Evolutionary conservation across 2,888 invertebrate species (phyloP), one percentile per base, ranked within the genome.

Genomic region (Diarsia brunnea): DNA sequence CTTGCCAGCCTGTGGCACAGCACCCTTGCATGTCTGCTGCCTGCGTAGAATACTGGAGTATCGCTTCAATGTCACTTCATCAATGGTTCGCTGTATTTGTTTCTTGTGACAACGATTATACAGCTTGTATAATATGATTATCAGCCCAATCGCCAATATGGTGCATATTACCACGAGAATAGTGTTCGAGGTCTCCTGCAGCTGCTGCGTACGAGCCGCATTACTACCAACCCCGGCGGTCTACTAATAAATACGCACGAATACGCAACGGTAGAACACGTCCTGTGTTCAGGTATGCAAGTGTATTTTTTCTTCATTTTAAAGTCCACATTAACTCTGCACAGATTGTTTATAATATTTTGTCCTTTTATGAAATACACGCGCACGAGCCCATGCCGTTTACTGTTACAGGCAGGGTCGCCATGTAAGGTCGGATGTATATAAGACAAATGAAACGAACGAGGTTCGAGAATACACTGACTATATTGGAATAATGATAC

Each of bases 1-100:
- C 63, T 63, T 47, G 64, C 64, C 47, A 24, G 64, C 4, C 64
- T 47, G 24, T 1, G 64, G 64, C 4, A 47, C 45, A 24, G 45
- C 64, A 45, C 64, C 64, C 45, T 24, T 47, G 64, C 11, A 19
- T 64, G 64, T 11, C 64, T 64, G 47, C 45, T 64, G 47, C 47
- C 47, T 64, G 64, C 64, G 47, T 64, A 64, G 24, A 47, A 47
- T 24, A 64, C 64, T 64, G 64, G 45, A 64, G 45, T 24, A 64
- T 45, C 64, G 64, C 64, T 64, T 64, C 24, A 45, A 45, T 64
- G 21, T 51, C 51, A 51, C 51, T 7, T 51, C 51, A 51, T 51
- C 51, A 21, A 51, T 51, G 51, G 8, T 7, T 8, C 51, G 51
- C 8, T 51, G 21, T 51, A 51, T 51, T 51, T 21, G 21, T 8